Base-by-base conservation (phyloP, 1,140 invertebrate species). In the Aricia agestis region DNA sequence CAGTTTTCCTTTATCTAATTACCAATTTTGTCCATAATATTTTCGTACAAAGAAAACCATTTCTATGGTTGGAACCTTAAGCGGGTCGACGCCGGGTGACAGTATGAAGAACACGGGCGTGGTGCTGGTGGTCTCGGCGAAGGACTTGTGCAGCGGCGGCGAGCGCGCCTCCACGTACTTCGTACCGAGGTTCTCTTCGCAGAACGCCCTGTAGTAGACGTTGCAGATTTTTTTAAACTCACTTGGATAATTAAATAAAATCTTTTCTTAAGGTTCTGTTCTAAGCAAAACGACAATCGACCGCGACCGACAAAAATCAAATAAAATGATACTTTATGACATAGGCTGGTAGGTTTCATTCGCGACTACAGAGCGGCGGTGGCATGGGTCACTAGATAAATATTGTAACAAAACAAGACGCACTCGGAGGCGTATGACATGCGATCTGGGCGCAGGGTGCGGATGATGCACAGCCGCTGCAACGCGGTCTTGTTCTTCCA, bases 71-170 rank as follows among this genome's bases (percentile, higher is more conserved):
- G 68, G 2, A 74, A 89, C 87, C 84, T 98, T 98, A 0, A 99
- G 89, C 0, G 98, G 98, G 92, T 99, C 97, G 0, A 99, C 98
- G 72, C 98, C 98, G 11, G 98, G 96, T 0, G 98, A 98, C 15
- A 99, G 92, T 76, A 99, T 98, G 86, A 99, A 99, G 91, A 99
- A 98, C 61, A 98, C 94, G 1, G 98, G 97, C 0, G 97, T 98
- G 5, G 94, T 94, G 11, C 96, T 94, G 68, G 95, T 96, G 2
- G 95, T 96, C 86, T 99, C 98, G 86, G 97, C 94, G 82, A 94
- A 98, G 0, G 97, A 97, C 84, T 96, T 97, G 13, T 95, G 93
- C 85, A 99, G 97, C 61, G 97, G 94, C 5, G 97, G 93, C 11
- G 94, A 94, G 71, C 96, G 92, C 11, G 95, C 94, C 84, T 97